Evolutionary conservation across 2,888 invertebrate genomes (phyloP), one percentile per base, ranked within the genome.

Genomic region (Harpagoxenus sublaevis): DNA sequence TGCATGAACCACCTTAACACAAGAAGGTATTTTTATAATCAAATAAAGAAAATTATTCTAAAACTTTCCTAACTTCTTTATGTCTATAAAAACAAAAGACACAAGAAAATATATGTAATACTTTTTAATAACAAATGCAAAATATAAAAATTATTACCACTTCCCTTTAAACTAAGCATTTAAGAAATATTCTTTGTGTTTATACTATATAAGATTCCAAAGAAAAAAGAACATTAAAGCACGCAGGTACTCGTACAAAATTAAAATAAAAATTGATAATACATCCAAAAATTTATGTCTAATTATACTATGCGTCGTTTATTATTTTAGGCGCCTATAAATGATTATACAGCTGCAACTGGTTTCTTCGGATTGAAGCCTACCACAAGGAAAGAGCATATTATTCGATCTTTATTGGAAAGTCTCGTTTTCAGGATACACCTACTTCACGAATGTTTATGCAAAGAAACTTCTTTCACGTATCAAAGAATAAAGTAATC

Each of bases 401-500:
- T 99, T 88, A 96, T 98, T 2, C 96, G 98, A 48, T 97, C 99
- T 0, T 96, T 99, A 71, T 95, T 99, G 28, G 99, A 99, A 95
- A 97, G 98, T 84, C 96, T 99, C 12, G 97, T 97, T 0, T 99
- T 98, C 94, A 96, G 98, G 65, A 96, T 98, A 48, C 96, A 97
- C 28, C 97, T 98, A 90, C 96, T 99, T 23, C 98, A 97, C 92
- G 96, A 96, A 70, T 97, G 97, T 53, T 96, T 98, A n/a, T 95
- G 96, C 48, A 93, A 95, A 0, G 98, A 99, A 95, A 97, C 97
- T 0, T 94, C 95, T 84, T 96, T 96, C 90, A 94, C 94, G 1
- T 96, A 97, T 65, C 94, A 95, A 60, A 95, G 94, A 75, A 96
- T 98, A 88, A 96, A 96, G 97, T 97, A 94, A 79, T 97, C 94